Evolutionary conservation across 2,888 invertebrate genomes (phyloP).

Genomic region (Timema podura): DNA sequence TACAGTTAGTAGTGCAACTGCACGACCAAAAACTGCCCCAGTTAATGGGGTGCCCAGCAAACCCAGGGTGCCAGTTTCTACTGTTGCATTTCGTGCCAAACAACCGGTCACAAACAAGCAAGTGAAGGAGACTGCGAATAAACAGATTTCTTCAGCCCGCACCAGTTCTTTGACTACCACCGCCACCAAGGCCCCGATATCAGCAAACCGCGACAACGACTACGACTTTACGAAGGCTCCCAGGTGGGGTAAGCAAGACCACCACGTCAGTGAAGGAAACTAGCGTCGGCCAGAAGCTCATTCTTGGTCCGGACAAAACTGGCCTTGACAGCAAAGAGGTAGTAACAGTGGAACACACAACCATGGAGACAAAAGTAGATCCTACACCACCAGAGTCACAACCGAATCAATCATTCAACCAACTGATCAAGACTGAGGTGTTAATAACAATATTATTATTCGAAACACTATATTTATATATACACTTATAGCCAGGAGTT

Average conservation of each 20-base stretch:
- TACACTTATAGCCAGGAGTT: no score
- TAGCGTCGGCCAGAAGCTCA: no score
- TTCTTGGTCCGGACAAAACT: no score
- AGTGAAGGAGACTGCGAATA: slow-evolving; percentile 66
- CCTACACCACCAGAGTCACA: no score
- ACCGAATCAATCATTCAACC: no score
- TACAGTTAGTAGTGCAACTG: slow-evolving; percentile 26
- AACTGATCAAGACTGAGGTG: no score
- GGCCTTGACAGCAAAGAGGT: no score
- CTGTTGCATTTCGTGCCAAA: slow-evolving; percentile 32
- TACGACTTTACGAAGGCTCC: slow-evolving; percentile 34
- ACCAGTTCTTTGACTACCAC: slow-evolving; percentile 40
- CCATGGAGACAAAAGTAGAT: no score
- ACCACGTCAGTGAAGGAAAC: neutral
- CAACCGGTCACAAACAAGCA: slow-evolving; percentile 51
- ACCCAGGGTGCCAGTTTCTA: slow-evolving; percentile 32
- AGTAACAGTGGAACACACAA: no score
- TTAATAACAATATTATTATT: no score
- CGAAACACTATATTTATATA: no score
- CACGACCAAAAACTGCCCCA: slow-evolving; percentile 22
- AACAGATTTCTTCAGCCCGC: slow-evolving; percentile 57
- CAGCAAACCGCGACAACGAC: slow-evolving; percentile 35
- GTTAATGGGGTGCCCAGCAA: slow-evolving; percentile 24
- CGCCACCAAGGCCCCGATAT: slow-evolving; percentile 27
- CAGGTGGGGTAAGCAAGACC: slow-evolving; percentile 19